phyloP scores from a whole-genome alignment of 2,797 vertebrate genomes.

The Syngnathus acus region DNA sequence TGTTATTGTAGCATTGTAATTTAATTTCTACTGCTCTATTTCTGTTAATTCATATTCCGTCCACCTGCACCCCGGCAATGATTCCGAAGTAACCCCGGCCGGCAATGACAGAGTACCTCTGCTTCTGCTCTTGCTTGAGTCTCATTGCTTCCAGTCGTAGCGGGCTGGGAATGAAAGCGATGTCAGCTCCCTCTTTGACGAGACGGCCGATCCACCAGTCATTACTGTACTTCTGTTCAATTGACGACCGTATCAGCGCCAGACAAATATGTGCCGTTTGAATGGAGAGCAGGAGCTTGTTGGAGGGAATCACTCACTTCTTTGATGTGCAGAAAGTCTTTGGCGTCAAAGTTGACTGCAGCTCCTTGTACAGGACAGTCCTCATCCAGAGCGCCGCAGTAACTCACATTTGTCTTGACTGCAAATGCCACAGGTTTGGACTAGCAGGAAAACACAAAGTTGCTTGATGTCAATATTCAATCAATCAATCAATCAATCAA shows the following conservation, averaged over 20 bases:
- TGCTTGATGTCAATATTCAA: not conserved
- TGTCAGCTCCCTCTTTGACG: constrained; percentile 92
- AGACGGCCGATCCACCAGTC: constrained; percentile 96
- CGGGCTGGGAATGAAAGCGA: constrained; percentile 94
- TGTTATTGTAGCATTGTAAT: not conserved
- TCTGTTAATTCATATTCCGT: not conserved
- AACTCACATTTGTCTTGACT: constrained; percentile 94
- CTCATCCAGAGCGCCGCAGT: constrained; percentile 91
- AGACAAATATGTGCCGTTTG: not conserved
- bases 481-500: not conserved
- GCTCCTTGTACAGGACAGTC: constrained; percentile 94
- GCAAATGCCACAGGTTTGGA: constrained; percentile 95
- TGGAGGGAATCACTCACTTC: constrained; percentile 71
- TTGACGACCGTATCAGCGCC: constrained; percentile 15
- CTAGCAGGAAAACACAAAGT: constrained; percentile 45
- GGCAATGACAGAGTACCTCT: constrained; percentile 65
- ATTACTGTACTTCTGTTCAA: constrained; percentile 87
- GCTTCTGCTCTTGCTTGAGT: constrained; percentile 93
- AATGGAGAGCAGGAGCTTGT: not conserved
- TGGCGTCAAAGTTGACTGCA: constrained; percentile 96
- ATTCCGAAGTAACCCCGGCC: not conserved
- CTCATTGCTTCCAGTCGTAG: constrained; percentile 90
- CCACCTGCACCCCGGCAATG: not conserved
- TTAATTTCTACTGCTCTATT: not conserved
- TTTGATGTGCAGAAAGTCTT: constrained; percentile 99